These are phyloP conservation scores for Parus major DNA, from an alignment of 2,113 vertebrate genomes.

Conservation along the genomic window DNA sequence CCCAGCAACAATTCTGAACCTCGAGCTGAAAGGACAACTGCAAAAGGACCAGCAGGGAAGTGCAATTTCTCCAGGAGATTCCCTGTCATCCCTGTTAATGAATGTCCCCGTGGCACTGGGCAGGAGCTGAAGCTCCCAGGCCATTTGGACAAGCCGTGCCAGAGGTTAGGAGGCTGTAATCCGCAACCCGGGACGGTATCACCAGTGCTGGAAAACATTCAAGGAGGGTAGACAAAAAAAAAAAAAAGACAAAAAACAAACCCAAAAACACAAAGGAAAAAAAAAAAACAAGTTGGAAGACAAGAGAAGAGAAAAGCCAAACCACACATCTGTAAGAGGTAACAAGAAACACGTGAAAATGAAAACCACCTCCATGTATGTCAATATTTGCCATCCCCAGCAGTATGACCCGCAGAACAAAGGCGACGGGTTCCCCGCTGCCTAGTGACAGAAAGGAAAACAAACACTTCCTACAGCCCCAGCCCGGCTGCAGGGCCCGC, in stretches of 20 bases:
- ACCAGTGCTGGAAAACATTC: background rate
- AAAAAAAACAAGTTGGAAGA: background rate
- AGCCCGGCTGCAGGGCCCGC: background rate
- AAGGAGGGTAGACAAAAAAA: background rate
- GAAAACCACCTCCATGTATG: constrained; percentile 52
- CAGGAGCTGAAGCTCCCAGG: background rate
- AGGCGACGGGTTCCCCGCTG: constrained; percentile 52
- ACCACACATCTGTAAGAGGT: background rate
- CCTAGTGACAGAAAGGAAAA: constrained; percentile 63
- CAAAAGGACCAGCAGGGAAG: background rate
- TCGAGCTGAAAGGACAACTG: background rate
- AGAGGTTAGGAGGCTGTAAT: background rate
- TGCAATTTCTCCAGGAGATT: background rate
- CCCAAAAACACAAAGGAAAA: too few species aligned
- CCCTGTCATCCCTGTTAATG: background rate
- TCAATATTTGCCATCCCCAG: constrained; percentile 63
- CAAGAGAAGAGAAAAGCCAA: constrained; percentile 15
- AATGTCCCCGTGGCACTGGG: background rate
- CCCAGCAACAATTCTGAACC: background rate
- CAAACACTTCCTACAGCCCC: constrained; percentile 57
- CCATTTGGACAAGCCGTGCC: background rate
- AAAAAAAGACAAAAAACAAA: too few species aligned
- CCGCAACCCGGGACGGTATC: background rate
- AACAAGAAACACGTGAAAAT: constrained; percentile 64
- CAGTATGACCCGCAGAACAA: constrained; percentile 59